Percentiles rank a stretch among this genome's conserved stretches.
phyloP scores from a whole-genome alignment of 2,888 invertebrate species.

The Diploptera punctata region DNA sequence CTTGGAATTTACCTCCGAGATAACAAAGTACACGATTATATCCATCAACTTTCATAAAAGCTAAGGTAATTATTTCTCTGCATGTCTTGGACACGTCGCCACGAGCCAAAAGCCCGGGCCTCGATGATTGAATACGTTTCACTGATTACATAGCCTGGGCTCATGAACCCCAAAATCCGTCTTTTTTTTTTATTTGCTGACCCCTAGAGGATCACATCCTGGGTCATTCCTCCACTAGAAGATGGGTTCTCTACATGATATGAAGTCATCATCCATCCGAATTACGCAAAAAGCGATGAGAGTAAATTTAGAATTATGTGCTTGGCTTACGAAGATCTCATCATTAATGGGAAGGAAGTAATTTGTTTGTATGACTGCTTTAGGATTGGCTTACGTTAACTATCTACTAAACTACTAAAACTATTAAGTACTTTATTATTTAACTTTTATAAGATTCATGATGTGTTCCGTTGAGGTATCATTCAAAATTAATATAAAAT shows the following conservation, averaged over 20 bases:
- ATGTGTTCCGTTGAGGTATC: no score
- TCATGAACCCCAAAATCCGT: not conserved
- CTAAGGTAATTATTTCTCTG: constrained; percentile 8
- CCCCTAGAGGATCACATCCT: not conserved
- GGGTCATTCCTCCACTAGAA: not conserved
- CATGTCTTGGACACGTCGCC: not conserved
- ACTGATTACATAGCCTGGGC: not conserved
- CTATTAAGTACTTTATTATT: no score
- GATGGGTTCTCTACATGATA: not conserved
- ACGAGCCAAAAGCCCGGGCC: not conserved
- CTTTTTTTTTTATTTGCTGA: not conserved
- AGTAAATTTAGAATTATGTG: no score
- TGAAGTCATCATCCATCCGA: constrained; percentile 4
- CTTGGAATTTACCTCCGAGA: not conserved
- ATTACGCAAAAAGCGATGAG: not conserved
- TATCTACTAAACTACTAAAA: no score
- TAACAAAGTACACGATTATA: not conserved
- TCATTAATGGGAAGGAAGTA: no score
- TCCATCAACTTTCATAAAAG: constrained; percentile 7
- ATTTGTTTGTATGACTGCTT: no score
- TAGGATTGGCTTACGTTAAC: no score
- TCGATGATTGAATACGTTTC: constrained; percentile 1
- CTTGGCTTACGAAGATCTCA: no score
- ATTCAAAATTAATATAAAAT: no score
- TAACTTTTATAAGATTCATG: no score